Evolutionary conservation across 1,140 invertebrate species (phyloP).

Genomic region (Mercenaria mercenaria): DNA sequence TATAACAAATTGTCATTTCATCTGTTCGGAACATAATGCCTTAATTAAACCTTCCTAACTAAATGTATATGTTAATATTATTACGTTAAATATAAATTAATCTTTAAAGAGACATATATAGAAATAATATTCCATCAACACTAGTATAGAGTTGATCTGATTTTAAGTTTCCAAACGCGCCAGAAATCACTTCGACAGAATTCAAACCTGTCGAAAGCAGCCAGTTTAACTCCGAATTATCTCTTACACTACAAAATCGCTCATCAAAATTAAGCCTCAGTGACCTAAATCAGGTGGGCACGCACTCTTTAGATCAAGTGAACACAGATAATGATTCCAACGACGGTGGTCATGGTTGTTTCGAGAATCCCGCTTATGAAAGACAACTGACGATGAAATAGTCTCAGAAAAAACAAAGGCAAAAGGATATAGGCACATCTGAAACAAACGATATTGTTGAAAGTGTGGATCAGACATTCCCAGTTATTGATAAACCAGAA

Average conservation of each 20-base stretch:
- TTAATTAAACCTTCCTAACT: too few relatives aligned
- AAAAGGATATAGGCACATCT: not conserved
- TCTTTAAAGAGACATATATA: too few relatives aligned
- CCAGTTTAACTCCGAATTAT: conserved; percentile 18
- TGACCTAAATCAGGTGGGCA: not conserved
- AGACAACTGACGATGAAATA: not conserved
- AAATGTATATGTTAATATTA: too few relatives aligned
- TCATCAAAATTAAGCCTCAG: not conserved
- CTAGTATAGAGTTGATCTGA: too few relatives aligned
- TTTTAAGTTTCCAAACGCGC: too few relatives aligned
- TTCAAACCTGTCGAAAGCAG: not conserved
- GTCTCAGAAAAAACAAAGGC: not conserved
- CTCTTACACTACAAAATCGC: conserved; percentile 2
- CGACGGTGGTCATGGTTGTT: not conserved
- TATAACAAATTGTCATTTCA: too few relatives aligned
- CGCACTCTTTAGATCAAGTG: not conserved
- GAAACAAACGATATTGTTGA: not conserved
- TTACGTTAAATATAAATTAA: too few relatives aligned
- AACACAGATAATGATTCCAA: too few relatives aligned
- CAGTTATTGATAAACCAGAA: too few relatives aligned
- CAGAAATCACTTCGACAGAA: not conserved
- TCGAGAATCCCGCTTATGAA: not conserved
- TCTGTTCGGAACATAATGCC: too few relatives aligned
- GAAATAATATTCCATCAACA: too few relatives aligned
- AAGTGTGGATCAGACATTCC: not conserved